These are phyloP conservation scores for Hirtodrosophila duncani DNA, from an alignment of 2,888 invertebrate genomes.

Conservation along the genomic window DNA sequence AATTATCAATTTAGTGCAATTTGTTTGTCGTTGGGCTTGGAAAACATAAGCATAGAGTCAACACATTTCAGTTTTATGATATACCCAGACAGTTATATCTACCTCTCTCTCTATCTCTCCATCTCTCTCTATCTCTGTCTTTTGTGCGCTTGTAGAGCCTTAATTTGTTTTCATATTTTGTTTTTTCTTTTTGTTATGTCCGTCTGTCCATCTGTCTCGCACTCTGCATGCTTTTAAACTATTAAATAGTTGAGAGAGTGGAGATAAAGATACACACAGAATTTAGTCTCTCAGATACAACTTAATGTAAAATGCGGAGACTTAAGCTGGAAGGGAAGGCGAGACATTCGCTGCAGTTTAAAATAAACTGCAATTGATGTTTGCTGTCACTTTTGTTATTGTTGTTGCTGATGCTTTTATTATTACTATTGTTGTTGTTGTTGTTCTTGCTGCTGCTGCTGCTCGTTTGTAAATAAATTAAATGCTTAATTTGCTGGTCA, in stretches of 20 bases:
- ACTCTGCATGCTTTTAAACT: constrained; percentile 49
- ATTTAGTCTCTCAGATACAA: not conserved
- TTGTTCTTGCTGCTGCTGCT: constrained; percentile 21
- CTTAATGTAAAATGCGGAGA: constrained; percentile 34
- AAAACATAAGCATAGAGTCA: no score
- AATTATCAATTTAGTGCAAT: constrained; percentile 71
- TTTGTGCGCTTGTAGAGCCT: constrained; percentile 38
- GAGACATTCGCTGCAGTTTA: constrained; percentile 12
- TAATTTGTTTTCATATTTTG: constrained; percentile 51
- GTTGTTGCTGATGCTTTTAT: constrained; percentile 23
- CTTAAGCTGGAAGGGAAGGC: not conserved
- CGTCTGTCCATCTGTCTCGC: constrained; percentile 11
- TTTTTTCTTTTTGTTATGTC: not conserved
- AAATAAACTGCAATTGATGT: constrained; percentile 11
- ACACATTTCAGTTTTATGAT: no score
- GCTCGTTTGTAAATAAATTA: constrained; percentile 67
- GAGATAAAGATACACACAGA: constrained; percentile 36
- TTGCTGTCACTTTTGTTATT: constrained; percentile 35
- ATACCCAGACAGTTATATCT: no score
- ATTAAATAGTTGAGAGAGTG: constrained; percentile 61
- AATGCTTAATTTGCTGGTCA: constrained; percentile 67
- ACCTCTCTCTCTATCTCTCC: constrained; percentile 5
- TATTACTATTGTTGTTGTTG: constrained; percentile 8
- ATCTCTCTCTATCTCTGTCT: constrained; percentile 10
- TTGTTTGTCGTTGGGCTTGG: constrained; percentile 41